Percentiles rank a stretch among this genome's conserved stretches.
These are phyloP conservation scores for Orthonychiurus folsomi DNA, from an alignment of 2,888 invertebrate genomes.

Conservation along the genomic window DNA sequence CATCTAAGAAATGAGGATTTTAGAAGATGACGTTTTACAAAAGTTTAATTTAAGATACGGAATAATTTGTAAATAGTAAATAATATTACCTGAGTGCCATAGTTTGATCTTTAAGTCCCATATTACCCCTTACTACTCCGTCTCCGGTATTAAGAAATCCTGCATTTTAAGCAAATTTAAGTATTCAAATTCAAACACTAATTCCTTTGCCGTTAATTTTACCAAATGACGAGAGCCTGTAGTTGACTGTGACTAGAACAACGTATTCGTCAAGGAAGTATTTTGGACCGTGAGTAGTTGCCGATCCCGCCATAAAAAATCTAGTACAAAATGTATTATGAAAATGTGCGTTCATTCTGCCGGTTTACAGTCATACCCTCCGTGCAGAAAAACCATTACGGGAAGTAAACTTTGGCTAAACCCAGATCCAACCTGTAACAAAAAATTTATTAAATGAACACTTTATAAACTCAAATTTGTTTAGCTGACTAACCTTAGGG, in stretches of 20 bases:
- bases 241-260: slow-evolving; percentile 27
- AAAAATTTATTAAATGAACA: not conserved
- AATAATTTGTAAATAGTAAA: not conserved
- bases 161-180: not conserved
- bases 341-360: no score
- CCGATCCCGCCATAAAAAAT: slow-evolving; percentile 26
- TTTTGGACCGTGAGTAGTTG: slow-evolving; percentile 21
- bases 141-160: slow-evolving; percentile 12
- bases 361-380: no score
- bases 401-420: slow-evolving; percentile 13
- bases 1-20: no score
- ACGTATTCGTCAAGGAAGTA: slow-evolving; percentile 29
- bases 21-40: no score
- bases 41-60: no score
- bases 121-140: slow-evolving; percentile 12
- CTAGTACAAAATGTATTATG: no score
- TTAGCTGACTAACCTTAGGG: slow-evolving; percentile 6
- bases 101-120: slow-evolving; percentile 13
- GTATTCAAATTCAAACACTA: not conserved
- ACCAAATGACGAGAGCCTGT: slow-evolving; percentile 22
- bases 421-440: not conserved
- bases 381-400: slow-evolving; percentile 31
- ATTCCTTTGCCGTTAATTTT: not conserved
- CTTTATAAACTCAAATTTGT: no score
- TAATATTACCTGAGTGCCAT: slow-evolving; percentile 1